Conservation (phyloP, 2,888 invertebrate species). For the Thereva unica region DNA sequence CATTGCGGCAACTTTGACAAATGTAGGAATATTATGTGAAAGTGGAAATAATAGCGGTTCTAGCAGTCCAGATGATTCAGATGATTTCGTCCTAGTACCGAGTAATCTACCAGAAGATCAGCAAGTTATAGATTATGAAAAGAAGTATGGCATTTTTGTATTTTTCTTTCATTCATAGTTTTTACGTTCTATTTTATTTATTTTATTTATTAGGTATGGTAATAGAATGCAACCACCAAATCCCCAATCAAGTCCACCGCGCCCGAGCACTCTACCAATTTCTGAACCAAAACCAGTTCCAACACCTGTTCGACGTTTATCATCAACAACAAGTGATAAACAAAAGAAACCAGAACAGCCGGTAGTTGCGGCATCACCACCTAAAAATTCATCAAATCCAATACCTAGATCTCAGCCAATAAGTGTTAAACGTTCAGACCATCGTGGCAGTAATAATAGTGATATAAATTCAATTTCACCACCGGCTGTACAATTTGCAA, state of each 20-base stretch:
- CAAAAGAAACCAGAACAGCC: constrained; percentile 37
- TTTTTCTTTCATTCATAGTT: neutral
- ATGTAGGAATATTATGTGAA: constrained; percentile 61
- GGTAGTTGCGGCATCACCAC: constrained; percentile 27
- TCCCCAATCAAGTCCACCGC: constrained; percentile 63
- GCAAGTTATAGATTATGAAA: constrained; percentile 52
- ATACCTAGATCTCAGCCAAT: constrained; percentile 86
- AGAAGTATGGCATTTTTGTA: constrained; percentile 47
- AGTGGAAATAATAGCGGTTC: constrained; percentile 58
- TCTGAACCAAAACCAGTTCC: constrained; percentile 80
- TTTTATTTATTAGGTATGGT: constrained; percentile 44
- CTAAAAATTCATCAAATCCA: constrained; percentile 51
- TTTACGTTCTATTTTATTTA: constrained; percentile 17
- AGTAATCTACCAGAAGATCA: constrained; percentile 68
- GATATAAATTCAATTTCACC: constrained; percentile 92
- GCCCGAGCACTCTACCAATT: constrained; percentile 71
- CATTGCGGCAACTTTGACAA: constrained; percentile 64
- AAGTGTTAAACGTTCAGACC: constrained; percentile 76
- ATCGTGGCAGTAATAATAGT: constrained; percentile 68
- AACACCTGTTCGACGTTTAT: constrained; percentile 57
- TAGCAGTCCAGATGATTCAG: constrained; percentile 71
- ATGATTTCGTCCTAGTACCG: constrained; percentile 83
- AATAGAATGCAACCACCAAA: constrained; percentile 47
- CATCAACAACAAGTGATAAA: constrained; percentile 44
- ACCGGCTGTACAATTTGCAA: constrained; percentile 84